Evolutionary conservation across 2,113 vertebrate genomes (phyloP).

Genomic region (Phalacrocorax carbo): DNA sequence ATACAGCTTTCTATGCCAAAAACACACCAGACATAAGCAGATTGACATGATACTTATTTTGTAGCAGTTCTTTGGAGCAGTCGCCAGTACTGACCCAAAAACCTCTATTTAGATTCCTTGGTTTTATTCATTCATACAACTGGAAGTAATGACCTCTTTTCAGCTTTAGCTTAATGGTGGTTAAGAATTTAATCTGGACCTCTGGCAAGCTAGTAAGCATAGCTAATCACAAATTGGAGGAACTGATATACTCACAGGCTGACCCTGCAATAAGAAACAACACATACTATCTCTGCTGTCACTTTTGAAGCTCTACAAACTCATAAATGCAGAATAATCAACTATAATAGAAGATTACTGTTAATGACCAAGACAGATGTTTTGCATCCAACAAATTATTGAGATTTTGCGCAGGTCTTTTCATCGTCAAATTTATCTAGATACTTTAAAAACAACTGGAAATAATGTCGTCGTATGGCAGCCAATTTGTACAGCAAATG

Average conservation of each 20-base stretch:
- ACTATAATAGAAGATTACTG: not conserved
- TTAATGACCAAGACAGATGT: not conserved
- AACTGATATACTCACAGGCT: constrained; percentile 11
- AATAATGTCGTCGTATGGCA: not conserved
- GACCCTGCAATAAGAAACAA: constrained; percentile 13
- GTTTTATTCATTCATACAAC: constrained; percentile 29
- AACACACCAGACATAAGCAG: not conserved
- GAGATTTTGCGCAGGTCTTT: not conserved
- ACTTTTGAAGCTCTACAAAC: constrained; percentile 15
- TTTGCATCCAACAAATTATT: not conserved
- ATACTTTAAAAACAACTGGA: not conserved
- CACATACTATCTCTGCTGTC: not conserved
- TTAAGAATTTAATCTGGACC: constrained; percentile 22
- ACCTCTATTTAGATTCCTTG: not conserved
- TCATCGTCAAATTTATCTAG: not conserved
- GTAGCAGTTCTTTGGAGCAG: not conserved
- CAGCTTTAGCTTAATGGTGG: not conserved
- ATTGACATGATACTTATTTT: constrained; percentile 9
- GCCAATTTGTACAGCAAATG: not conserved
- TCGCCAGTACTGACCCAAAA: not conserved
- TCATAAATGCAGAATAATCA: not conserved
- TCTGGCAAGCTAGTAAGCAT: constrained; percentile 31
- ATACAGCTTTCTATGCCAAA: not conserved
- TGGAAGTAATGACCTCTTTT: constrained; percentile 44
- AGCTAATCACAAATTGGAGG: not conserved